Evolutionary conservation across 2,888 invertebrate genomes (phyloP).

Genomic region (Pammene aurita): DNA sequence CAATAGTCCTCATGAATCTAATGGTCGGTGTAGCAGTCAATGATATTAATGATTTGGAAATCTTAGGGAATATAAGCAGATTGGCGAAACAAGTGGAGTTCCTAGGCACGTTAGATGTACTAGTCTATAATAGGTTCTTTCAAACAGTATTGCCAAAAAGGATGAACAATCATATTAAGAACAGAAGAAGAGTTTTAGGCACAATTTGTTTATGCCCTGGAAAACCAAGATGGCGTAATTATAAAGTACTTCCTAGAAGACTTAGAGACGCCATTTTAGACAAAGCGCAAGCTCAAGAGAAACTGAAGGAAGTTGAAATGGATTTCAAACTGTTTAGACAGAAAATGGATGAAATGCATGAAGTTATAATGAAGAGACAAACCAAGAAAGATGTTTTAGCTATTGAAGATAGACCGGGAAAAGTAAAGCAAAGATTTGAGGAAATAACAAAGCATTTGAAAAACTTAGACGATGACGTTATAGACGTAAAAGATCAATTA

Average conservation of each 20-base stretch:
- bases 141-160: constrained; percentile 64
- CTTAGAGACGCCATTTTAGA: constrained; percentile 72
- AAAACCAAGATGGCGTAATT: constrained; percentile 64
- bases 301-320: constrained; percentile 66
- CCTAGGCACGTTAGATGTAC: constrained; percentile 76
- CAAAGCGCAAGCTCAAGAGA: constrained; percentile 70
- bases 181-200: constrained; percentile 64
- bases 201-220: constrained; percentile 70
- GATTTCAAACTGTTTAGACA: constrained; percentile 61
- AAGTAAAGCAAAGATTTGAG: constrained; percentile 54
- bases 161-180: constrained; percentile 63
- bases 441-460: constrained; percentile 64
- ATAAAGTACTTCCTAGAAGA: constrained; percentile 64
- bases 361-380: constrained; percentile 59
- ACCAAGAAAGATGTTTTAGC: constrained; percentile 46
- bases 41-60: constrained; percentile 82
- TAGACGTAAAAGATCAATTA: constrained; percentile 62
- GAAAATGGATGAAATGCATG: constrained; percentile 69
- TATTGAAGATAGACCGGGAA: constrained; percentile 44
- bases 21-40: constrained; percentile 84
- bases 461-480: constrained; percentile 63
- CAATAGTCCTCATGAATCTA: constrained; percentile 84
- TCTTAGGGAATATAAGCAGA: constrained; percentile 81
- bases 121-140: constrained; percentile 75
- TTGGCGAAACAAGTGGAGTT: constrained; percentile 83